phyloP scores from a whole-genome alignment of 2,888 invertebrate genomes.

The Polydrusus tereticollis region DNA sequence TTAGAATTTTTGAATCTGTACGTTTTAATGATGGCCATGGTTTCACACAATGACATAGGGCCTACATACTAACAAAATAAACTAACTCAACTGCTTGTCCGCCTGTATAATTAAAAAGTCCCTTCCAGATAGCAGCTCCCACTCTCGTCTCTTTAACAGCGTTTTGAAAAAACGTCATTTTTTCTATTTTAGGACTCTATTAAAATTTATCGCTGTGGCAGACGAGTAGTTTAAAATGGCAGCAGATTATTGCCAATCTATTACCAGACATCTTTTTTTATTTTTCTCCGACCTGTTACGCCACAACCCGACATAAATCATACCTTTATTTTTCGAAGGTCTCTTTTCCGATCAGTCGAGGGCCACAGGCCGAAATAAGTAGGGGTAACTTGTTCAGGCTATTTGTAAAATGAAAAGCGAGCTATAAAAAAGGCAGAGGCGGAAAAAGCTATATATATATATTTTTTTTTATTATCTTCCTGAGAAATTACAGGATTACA shows the following conservation, averaged over 20 bases:
- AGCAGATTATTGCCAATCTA: conserved; percentile 24
- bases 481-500: neutral
- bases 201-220: neutral
- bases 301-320: conserved; percentile 35
- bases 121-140: too few species aligned
- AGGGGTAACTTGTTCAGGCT: conserved; percentile 24
- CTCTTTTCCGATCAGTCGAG: conserved; percentile 6
- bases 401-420: conserved; percentile 22
- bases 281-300: conserved; percentile 32
- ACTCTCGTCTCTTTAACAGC: too few species aligned
- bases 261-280: conserved; percentile 32
- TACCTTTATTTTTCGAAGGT: conserved; percentile 22
- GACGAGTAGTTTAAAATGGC: conserved; percentile 3
- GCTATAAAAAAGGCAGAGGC: neutral
- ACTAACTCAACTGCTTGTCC: too few species aligned
- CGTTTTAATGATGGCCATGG: too few species aligned
- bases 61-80: too few species aligned
- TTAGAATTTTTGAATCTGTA: too few species aligned
- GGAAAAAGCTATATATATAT: neutral
- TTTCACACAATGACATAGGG: too few species aligned
- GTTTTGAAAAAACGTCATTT: neutral
- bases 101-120: too few species aligned
- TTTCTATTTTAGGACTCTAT: neutral
- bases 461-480: neutral
- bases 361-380: conserved; percentile 20